Percentiles rank a stretch among this genome's conserved stretches.
Conservation (phyloP, 2,113 vertebrate genomes). For the Damaliscus lunatus region DNA sequence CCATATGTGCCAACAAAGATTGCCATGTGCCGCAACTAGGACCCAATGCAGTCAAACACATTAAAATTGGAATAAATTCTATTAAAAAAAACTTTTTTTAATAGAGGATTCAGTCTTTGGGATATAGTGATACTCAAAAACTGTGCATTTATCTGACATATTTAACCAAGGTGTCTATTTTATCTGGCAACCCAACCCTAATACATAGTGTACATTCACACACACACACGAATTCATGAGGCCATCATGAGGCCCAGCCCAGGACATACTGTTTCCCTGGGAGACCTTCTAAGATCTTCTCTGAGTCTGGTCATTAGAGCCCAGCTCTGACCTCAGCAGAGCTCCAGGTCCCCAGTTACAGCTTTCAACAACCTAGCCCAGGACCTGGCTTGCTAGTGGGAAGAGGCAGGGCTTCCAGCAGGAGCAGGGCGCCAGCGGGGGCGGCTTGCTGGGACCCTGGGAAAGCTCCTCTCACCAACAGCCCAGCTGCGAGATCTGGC, state of each 20-base stretch:
- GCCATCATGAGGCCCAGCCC: neutral
- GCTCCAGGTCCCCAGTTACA: neutral
- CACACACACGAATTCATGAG: neutral
- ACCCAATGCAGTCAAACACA: neutral
- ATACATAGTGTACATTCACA: neutral
- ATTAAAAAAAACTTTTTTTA: no score
- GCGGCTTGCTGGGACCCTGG: neutral
- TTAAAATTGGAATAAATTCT: neutral
- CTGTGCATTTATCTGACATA: neutral
- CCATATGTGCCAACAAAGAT: neutral
- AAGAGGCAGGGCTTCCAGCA: neutral
- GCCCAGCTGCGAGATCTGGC: conserved; percentile 4
- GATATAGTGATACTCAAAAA: neutral
- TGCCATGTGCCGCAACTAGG: neutral
- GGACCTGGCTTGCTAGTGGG: neutral
- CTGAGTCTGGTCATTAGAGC: neutral
- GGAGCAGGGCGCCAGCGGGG: neutral
- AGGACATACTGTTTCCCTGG: neutral
- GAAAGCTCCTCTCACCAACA: neutral
- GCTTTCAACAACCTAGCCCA: neutral
- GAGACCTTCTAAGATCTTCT: neutral
- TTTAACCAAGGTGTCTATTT: neutral
- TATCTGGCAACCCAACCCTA: neutral
- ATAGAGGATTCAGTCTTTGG: neutral
- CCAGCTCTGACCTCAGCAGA: neutral